Conservation (phyloP, 2,797 vertebrate genomes). For the Sebastes cheni region DNA sequence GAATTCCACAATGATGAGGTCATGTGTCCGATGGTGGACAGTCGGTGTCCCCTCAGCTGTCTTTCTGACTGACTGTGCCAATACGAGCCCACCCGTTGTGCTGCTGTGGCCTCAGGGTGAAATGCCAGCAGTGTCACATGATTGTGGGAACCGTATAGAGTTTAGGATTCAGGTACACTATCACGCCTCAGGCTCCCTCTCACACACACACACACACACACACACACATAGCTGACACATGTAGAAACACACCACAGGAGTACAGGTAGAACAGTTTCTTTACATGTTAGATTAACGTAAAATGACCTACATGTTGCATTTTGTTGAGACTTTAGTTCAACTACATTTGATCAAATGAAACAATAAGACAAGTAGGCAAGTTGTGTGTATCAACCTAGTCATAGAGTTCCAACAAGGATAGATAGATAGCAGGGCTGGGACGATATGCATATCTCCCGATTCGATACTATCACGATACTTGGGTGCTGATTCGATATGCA, state of each 20-base stretch:
- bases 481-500: neutral
- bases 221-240: neutral
- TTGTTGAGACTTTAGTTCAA: neutral
- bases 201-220: neutral
- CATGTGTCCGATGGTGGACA: neutral
- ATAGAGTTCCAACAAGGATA: neutral
- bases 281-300: neutral
- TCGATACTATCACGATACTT: neutral
- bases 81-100: neutral
- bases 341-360: neutral
- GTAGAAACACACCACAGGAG: neutral
- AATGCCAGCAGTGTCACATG: constrained; percentile 36
- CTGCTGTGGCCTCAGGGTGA: constrained; percentile 21
- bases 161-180: neutral
- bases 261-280: neutral
- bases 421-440: neutral
- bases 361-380: neutral
- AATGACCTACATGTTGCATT: neutral
- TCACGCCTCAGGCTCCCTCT: neutral
- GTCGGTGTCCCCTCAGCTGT: constrained; percentile 25
- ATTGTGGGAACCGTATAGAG: constrained; percentile 22
- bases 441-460: neutral
- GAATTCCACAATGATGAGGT: constrained; percentile 17
- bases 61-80: neutral
- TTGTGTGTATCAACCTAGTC: neutral